Percentiles rank a stretch among this genome's conserved stretches.
phyloP scores from a whole-genome alignment of 2,888 invertebrate species.

The Cephus runcator region DNA sequence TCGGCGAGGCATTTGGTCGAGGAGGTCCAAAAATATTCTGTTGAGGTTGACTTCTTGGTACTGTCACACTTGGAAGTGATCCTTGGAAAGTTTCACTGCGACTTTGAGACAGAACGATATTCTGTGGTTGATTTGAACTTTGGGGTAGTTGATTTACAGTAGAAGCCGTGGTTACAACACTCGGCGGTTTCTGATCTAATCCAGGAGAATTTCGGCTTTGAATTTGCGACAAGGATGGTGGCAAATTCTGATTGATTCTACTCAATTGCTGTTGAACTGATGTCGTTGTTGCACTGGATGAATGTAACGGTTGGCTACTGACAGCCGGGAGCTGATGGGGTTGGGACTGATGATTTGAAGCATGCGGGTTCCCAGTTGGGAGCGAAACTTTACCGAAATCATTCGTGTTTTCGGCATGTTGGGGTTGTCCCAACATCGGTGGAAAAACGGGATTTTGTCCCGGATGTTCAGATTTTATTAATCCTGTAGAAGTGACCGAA shows the following conservation, averaged over 20 bases:
- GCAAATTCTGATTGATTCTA: conserved; percentile 15
- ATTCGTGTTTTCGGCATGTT: conserved; percentile 4
- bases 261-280: neutral
- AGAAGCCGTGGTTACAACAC: neutral
- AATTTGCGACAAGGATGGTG: conserved; percentile 1
- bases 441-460: conserved; percentile 6
- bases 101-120: conserved; percentile 7
- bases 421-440: neutral
- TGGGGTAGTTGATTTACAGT: conserved; percentile 8
- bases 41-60: conserved; percentile 16
- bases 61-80: neutral
- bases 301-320: neutral
- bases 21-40: conserved; percentile 19
- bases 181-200: conserved; percentile 1
- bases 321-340: neutral
- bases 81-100: neutral
- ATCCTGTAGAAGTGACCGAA: conserved; percentile 12
- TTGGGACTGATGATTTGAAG: neutral
- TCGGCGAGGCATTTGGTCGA: neutral
- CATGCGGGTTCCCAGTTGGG: neutral
- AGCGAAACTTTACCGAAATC: neutral
- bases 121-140: conserved; percentile 10
- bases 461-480: conserved; percentile 15
- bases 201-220: conserved; percentile 2
- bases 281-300: neutral